Evolutionary conservation across 2,888 invertebrate species (phyloP).

Genomic region (Nephrocerus scutellatus): DNA sequence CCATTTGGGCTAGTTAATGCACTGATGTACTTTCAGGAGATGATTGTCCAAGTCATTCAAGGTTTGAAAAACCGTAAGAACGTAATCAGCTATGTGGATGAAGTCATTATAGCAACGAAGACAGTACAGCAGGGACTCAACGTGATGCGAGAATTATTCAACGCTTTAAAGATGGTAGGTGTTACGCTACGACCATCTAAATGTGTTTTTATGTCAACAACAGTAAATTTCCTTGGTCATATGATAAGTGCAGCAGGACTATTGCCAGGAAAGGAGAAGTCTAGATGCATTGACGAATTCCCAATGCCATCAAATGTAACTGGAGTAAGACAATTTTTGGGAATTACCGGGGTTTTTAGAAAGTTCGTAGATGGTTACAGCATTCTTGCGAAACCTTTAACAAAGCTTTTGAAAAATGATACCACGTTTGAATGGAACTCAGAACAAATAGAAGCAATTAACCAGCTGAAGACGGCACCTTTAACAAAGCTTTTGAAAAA

Average conservation of each 20-base stretch:
- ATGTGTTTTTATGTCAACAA: slow-evolving; percentile 12
- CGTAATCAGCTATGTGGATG: slow-evolving; percentile 16
- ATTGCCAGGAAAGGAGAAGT: slow-evolving; percentile 17
- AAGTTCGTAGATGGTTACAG: slow-evolving; percentile 17
- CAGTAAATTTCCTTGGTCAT: slow-evolving; percentile 16
- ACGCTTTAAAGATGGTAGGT: slow-evolving; percentile 8
- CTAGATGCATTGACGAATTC: slow-evolving; percentile 14
- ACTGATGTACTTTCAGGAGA: slow-evolving; percentile 33
- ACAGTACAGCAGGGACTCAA: slow-evolving; percentile 4
- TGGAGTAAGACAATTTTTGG: slow-evolving; percentile 18
- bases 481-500: slow-evolving; percentile 6
- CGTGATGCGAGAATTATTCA: slow-evolving; percentile 12
- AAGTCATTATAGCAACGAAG: slow-evolving; percentile 14
- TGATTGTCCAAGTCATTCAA: slow-evolving; percentile 22
- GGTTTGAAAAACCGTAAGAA: slow-evolving; percentile 4
- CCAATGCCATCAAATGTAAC: slow-evolving; percentile 13
- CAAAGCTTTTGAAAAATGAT: slow-evolving; percentile 15
- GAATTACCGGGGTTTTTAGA: slow-evolving; percentile 16
- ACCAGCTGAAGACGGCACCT: slow-evolving; percentile 3
- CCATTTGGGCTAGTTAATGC: slow-evolving; percentile 38
- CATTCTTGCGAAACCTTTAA: slow-evolving; percentile 14
- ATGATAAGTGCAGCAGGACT: slow-evolving; percentile 11
- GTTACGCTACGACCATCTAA: slow-evolving; percentile 20
- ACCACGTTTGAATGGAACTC: slow-evolving; percentile 12
- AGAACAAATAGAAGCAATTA: slow-evolving; percentile 13